Evolutionary conservation across 2,888 invertebrate genomes (phyloP), one percentile per base, ranked within the genome.

Genomic region (Augochlorella aurata): DNA sequence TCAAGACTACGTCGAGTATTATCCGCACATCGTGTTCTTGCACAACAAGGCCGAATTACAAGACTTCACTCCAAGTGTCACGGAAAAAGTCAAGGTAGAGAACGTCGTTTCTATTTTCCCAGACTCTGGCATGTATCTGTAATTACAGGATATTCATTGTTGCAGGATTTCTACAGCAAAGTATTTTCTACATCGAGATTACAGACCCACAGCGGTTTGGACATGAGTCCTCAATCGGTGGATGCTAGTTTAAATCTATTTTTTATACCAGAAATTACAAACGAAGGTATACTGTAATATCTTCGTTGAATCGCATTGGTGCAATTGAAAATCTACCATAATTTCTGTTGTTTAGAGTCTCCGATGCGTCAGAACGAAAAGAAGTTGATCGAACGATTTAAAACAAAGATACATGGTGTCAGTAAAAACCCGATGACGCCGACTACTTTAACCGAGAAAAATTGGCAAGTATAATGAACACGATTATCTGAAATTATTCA

Each of bases 11-110:
- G 95, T 95, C 0, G 97, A 98, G 89, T 96, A 97, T 93, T 96
- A 96, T 91, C 98, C 98, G 0, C 97, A 98, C 92, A 92, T 98
- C 52, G 94, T 98, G 74, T 95, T 98, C 91, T 94, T 98, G 0
- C 97, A 98, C 81, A 98, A 98, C 91, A 96, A 96, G 89, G 97
- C 97, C 24, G 95, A 95, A 85, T 94, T 97, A 67, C 96, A 96
- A 80, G 97, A 98, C 93, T 97, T 96, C 87, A 95, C 95, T 52
- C 95, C 96, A 0, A 93, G 94, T 12, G 94, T 94, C 63, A 94
- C 96, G 74, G 95, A 94, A 89, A 94, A 93, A 67, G 95, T 96
- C 94, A 96, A 96, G 92, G 95, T 94, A 18, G n/a, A 50, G 18
- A 50, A 50, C 18, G 14, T 16, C 38, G 18, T 18, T 63, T 38